phyloP scores from a whole-genome alignment of 2,113 vertebrate species.

The Orthonyx spaldingii region DNA sequence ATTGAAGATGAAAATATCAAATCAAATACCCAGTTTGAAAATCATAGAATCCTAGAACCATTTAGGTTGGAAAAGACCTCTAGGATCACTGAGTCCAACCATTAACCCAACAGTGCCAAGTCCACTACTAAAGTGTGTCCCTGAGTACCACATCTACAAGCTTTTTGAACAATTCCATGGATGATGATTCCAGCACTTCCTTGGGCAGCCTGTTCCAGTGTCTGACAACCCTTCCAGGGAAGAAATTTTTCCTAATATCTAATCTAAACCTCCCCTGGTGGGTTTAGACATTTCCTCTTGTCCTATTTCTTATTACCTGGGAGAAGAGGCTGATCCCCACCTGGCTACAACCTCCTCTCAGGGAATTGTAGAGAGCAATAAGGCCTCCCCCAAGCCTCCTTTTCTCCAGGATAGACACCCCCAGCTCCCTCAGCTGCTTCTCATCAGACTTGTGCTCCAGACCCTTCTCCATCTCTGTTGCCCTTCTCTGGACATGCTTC shows the following conservation, averaged over 20 bases:
- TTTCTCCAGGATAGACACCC: neutral
- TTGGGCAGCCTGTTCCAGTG: neutral
- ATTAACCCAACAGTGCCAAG: neutral
- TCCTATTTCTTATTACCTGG: neutral
- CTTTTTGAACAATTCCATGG: neutral
- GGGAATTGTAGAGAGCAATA: neutral
- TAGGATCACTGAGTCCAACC: neutral
- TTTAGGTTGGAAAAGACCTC: neutral
- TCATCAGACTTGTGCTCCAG: neutral
- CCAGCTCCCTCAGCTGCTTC: neutral
- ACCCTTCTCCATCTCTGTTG: neutral
- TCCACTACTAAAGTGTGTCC: neutral
- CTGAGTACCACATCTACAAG: neutral
- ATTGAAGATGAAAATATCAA: neutral
- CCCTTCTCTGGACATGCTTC: neutral
- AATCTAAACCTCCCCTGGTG: too few relatives aligned
- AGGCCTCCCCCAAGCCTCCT: accelerated
- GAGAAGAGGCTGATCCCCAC: neutral
- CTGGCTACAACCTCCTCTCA: neutral
- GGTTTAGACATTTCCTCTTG: neutral
- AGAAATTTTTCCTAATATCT: neutral
- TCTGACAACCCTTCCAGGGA: neutral
- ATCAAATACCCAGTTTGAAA: neutral
- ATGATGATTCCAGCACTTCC: neutral
- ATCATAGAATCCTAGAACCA: neutral